phyloP scores from a whole-genome alignment of 2,797 vertebrate genomes.

The Vespertilio murinus region DNA sequence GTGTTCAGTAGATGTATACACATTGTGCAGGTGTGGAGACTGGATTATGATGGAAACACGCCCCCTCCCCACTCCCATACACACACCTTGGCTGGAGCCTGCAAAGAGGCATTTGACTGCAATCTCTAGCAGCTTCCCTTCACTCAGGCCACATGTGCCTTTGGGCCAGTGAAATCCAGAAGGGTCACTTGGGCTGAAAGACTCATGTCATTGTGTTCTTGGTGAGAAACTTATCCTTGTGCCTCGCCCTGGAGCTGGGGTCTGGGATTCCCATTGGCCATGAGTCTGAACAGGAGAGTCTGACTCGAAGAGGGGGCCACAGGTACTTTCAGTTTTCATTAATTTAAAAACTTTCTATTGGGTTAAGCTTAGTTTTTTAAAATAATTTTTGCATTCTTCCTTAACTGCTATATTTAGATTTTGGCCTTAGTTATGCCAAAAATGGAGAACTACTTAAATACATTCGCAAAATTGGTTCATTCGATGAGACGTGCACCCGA shows the following conservation, averaged over 20 bases:
- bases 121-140: background rate
- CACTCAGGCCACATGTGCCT: background rate
- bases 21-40: background rate
- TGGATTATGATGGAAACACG: background rate
- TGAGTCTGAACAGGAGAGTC: background rate
- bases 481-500: constrained; percentile 98
- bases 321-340: background rate
- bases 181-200: background rate
- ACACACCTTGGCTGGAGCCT: background rate
- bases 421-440: constrained; percentile 99
- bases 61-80: too few relatives aligned
- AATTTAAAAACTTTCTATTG: background rate
- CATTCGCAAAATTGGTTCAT: constrained; percentile 99
- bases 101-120: background rate
- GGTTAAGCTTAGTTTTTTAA: background rate
- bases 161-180: background rate
- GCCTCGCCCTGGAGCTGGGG: background rate
- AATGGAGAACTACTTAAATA: constrained; percentile 99
- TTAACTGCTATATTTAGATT: constrained; percentile 92
- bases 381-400: constrained; percentile 78
- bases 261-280: background rate
- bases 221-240: background rate
- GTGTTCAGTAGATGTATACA: background rate
- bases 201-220: background rate
- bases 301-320: background rate